Conservation (phyloP, 2,113 vertebrate genomes). For the Saccopteryx bilineata region DNA sequence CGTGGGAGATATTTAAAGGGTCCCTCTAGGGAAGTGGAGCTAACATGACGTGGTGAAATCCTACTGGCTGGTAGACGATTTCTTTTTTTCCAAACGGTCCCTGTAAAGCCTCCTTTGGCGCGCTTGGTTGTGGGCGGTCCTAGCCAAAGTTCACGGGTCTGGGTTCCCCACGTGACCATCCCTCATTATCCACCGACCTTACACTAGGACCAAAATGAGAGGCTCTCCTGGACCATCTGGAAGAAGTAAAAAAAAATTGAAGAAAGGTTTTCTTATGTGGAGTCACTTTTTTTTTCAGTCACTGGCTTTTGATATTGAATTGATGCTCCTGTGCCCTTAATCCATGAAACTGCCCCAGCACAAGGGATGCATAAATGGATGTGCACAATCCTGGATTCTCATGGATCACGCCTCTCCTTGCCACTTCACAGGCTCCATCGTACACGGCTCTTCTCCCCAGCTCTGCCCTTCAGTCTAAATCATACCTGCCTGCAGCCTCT, state of each 20-base stretch:
- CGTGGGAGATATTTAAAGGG: too few relatives aligned
- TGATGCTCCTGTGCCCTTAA: background rate
- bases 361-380: background rate
- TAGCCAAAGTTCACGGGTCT: too few relatives aligned
- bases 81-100: too few relatives aligned
- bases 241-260: background rate
- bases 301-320: background rate
- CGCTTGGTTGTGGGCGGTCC: too few relatives aligned
- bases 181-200: too few relatives aligned
- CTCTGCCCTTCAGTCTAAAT: background rate
- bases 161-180: too few relatives aligned
- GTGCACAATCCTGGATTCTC: background rate
- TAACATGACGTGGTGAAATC: too few relatives aligned
- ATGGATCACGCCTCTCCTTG: background rate
- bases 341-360: background rate
- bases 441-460: background rate
- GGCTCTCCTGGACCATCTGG: background rate
- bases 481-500: too few relatives aligned
- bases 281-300: background rate
- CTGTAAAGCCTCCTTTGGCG: too few relatives aligned
- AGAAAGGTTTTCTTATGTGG: background rate
- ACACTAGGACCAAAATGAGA: background rate
- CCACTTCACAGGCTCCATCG: background rate
- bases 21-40: too few relatives aligned
- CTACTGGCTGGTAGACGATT: too few relatives aligned